phyloP scores from a whole-genome alignment of 1,140 invertebrate genomes.

The Ctenoplectra terminalis region DNA sequence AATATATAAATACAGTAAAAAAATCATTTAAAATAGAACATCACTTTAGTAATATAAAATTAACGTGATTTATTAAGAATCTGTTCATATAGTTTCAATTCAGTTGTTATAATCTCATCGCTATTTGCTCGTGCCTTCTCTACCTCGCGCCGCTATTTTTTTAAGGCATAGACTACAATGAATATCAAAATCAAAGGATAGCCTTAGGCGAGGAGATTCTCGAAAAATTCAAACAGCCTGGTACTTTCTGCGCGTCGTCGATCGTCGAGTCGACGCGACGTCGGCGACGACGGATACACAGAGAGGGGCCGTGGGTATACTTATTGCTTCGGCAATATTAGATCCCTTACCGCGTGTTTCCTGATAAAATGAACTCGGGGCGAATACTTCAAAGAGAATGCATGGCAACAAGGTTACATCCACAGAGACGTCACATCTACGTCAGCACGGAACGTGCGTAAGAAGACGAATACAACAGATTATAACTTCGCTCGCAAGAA shows the following conservation, averaged over 20 bases:
- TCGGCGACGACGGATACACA: neutral
- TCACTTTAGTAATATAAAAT: too few relatives aligned
- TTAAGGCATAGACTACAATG: neutral
- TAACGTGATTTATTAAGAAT: too few relatives aligned
- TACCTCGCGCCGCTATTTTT: neutral
- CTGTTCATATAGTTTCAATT: too few relatives aligned
- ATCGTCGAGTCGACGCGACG: constrained; percentile 15
- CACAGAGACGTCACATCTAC: constrained; percentile 57
- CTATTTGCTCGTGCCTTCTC: neutral
- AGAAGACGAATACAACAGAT: constrained; percentile 34
- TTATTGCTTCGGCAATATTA: constrained; percentile 72
- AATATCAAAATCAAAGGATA: constrained; percentile 21
- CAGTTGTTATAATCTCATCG: too few relatives aligned
- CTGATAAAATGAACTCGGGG: constrained; percentile 72
- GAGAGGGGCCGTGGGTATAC: constrained; percentile 40
- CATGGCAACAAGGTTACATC: constrained; percentile 61
- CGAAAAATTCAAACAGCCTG: constrained; percentile 44
- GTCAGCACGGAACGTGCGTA: constrained; percentile 15
- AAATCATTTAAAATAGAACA: too few relatives aligned
- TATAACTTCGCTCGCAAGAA: too few relatives aligned
- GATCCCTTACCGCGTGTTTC: constrained; percentile 70
- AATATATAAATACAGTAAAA: too few relatives aligned
- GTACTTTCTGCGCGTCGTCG: constrained; percentile 34
- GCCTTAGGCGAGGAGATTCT: neutral
- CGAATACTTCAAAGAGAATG: constrained; percentile 72